phyloP scores from a whole-genome alignment of 2,113 vertebrate genomes.

The Orientallactaga bullata region DNA sequence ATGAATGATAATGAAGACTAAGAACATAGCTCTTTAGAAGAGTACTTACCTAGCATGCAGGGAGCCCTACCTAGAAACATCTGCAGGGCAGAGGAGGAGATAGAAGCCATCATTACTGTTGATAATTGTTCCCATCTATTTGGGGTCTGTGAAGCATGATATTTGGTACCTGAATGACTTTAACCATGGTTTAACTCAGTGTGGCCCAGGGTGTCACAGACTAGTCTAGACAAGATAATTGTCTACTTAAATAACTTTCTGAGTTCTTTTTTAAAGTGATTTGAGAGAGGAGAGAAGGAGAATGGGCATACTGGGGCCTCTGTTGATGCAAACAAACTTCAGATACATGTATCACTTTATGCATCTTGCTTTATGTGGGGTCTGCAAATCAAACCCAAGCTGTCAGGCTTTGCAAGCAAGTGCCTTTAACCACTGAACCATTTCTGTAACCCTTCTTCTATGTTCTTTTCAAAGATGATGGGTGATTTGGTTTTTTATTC shows the following conservation, averaged over 20 bases:
- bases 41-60: background rate
- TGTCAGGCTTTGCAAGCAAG: too few species aligned
- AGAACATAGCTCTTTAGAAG: background rate
- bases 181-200: background rate
- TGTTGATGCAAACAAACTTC: too few species aligned
- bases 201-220: background rate
- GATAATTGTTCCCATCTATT: background rate
- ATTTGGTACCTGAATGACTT: background rate
- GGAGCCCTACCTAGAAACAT: background rate
- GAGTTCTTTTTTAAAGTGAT: background rate
- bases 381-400: too few species aligned
- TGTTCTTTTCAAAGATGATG: constrained; percentile 52
- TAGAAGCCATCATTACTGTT: background rate
- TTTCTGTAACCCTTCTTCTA: too few species aligned
- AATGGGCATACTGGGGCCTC: too few species aligned
- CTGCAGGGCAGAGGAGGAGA: background rate
- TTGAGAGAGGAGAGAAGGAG: too few species aligned
- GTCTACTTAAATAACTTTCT: background rate
- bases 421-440: too few species aligned
- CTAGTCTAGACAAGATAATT: background rate
- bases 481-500: constrained; percentile 1
- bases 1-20: background rate
- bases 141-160: background rate
- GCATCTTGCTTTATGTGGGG: too few species aligned
- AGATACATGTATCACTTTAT: too few species aligned